A percentile compares a stretch with the other conserved stretches of the same genome.
phyloP scores from a whole-genome alignment of 2,113 vertebrate genomes.

The Vireo altiloquus region DNA sequence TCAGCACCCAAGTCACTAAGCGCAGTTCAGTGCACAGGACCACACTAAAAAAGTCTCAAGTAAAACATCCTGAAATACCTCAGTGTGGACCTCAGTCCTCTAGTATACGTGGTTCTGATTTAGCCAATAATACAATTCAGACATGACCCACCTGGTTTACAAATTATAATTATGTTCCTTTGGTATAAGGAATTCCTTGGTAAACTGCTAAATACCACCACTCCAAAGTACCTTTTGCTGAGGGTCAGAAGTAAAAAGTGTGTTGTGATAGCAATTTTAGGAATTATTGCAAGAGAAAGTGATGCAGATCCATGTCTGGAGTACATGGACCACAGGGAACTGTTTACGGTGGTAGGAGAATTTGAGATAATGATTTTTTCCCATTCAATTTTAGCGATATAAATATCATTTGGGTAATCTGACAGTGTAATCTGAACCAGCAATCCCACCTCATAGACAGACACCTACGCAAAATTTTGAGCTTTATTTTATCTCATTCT shows the following conservation, averaged over 20 bases:
- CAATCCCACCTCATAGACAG: background rate
- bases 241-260: background rate
- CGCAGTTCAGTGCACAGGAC: background rate
- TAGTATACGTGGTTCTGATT: background rate
- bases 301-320: background rate
- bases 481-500: background rate
- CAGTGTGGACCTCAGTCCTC: background rate
- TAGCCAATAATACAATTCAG: background rate
- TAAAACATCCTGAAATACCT: background rate
- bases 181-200: background rate
- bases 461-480: background rate
- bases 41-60: background rate
- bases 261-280: background rate
- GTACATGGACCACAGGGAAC: background rate
- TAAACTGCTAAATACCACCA: background rate
- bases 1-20: background rate
- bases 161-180: background rate
- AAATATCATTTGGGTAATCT: background rate
- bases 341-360: accelerated
- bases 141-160: background rate
- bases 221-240: background rate
- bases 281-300: background rate
- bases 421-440: background rate
- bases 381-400: background rate
- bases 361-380: background rate